A percentile compares a stretch with the other conserved stretches of the same genome.
These are phyloP conservation scores for Fabriciana adippe DNA, from an alignment of 2,888 invertebrate genomes.

Conservation along the genomic window DNA sequence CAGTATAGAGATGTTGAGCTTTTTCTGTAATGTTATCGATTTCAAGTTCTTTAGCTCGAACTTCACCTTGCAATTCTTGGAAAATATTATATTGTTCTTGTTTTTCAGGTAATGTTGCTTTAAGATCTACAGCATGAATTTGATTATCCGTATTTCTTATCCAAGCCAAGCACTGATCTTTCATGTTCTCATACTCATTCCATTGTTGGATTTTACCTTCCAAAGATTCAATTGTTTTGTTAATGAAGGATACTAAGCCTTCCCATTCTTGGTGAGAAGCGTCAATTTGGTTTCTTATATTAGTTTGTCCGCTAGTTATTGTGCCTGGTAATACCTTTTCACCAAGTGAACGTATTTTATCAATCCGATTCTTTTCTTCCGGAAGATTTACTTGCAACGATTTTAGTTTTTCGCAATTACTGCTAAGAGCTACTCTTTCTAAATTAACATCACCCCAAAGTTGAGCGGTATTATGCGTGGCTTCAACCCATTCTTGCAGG, in stretches of 20 bases:
- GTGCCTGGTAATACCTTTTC: conserved; percentile 95
- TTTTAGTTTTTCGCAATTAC: conserved; percentile 92
- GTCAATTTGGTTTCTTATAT: conserved; percentile 93
- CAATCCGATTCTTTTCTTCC: conserved; percentile 93
- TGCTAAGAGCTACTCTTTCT: conserved; percentile 92
- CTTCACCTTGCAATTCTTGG: conserved; percentile 91
- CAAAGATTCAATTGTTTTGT: conserved; percentile 89
- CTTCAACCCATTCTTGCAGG: conserved; percentile 93
- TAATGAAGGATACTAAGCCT: conserved; percentile 88
- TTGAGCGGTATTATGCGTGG: conserved; percentile 90
- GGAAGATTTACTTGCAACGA: conserved; percentile 89
- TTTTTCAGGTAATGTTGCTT: conserved; percentile 91
- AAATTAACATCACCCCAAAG: conserved; percentile 92
- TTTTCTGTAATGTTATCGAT: conserved; percentile 96
- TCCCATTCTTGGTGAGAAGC: conserved; percentile 96
- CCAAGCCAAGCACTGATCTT: conserved; percentile 93
- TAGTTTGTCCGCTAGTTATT: conserved; percentile 89
- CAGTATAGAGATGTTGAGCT: conserved; percentile 91
- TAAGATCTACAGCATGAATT: conserved; percentile 93
- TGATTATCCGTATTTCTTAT: conserved; percentile 93
- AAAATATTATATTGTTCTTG: conserved; percentile 91
- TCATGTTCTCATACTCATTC: conserved; percentile 94
- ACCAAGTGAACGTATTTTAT: conserved; percentile 90
- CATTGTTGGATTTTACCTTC: conserved; percentile 94
- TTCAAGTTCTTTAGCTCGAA: conserved; percentile 94